These are phyloP conservation scores for Aproaerema taeniolella DNA, from an alignment of 2,888 invertebrate genomes.

Conservation along the genomic window DNA sequence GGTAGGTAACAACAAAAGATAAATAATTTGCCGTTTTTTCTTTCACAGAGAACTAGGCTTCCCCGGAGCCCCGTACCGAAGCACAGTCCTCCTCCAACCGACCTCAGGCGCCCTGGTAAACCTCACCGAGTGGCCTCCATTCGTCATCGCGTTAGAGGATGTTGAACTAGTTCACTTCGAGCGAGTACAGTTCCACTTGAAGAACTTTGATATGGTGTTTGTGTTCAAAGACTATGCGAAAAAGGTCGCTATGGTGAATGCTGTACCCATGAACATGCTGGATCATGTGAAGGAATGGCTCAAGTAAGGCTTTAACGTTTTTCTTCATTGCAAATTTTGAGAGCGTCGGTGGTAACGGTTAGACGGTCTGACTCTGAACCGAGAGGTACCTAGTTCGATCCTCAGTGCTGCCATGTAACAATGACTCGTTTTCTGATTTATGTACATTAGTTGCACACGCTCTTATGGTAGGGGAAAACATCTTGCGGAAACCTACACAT, in stretches of 20 bases:
- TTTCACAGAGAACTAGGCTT: slow-evolving; percentile 94
- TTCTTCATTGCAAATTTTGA: too few relatives aligned
- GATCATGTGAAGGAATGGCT: slow-evolving; percentile 99
- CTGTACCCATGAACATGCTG: slow-evolving; percentile 99
- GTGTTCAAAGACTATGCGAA: slow-evolving; percentile 98
- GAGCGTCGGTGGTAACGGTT: too few relatives aligned
- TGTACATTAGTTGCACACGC: too few relatives aligned
- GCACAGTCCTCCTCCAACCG: slow-evolving; percentile 96
- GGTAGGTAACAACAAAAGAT: too few relatives aligned
- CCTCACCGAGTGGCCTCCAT: slow-evolving; percentile 99
- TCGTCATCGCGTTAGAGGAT: slow-evolving; percentile 98
- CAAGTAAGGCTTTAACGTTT: slow-evolving; percentile 87
- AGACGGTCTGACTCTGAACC: too few relatives aligned
- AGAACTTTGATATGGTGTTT: slow-evolving; percentile 99
- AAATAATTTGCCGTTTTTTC: too few relatives aligned
- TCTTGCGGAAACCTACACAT: too few relatives aligned
- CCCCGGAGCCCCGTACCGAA: slow-evolving; percentile 97
- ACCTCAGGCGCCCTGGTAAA: slow-evolving; percentile 98
- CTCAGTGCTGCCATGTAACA: too few relatives aligned
- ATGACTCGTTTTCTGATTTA: too few relatives aligned
- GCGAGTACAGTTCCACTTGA: slow-evolving; percentile 97
- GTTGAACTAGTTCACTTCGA: slow-evolving; percentile 99
- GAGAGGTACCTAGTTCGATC: too few relatives aligned
- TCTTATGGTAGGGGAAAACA: too few relatives aligned
- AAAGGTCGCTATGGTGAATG: slow-evolving; percentile 97